Conservation (phyloP, 2,113 vertebrate species). For the Porphyrio hochstetteri region DNA sequence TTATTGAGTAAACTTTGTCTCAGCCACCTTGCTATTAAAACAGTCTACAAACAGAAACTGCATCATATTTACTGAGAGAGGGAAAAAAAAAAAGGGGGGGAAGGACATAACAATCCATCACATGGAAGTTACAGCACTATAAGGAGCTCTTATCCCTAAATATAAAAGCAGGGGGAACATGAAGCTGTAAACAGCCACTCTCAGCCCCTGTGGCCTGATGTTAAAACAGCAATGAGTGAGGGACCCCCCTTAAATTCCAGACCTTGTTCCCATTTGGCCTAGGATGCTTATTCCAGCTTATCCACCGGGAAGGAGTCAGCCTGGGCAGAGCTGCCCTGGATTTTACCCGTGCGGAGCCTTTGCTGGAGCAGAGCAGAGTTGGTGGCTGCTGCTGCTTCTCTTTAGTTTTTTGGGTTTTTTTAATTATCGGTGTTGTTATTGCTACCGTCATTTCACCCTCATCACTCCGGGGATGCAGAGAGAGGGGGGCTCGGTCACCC, state of each 20-base stretch:
- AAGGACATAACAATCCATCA: not conserved
- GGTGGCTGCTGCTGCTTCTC: not conserved
- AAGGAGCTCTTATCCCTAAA: not conserved
- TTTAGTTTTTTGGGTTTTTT: too few relatives aligned
- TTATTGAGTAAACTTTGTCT: constrained; percentile 41
- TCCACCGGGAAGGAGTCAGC: not conserved
- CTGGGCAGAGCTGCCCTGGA: accelerated
- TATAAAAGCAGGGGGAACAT: accelerated
- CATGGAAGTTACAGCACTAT: not conserved
- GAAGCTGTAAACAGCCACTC: not conserved
- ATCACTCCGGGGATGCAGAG: not conserved
- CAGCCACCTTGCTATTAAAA: not conserved
- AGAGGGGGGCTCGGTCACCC: too few relatives aligned
- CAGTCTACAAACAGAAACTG: not conserved
- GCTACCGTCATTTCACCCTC: too few relatives aligned
- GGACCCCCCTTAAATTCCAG: not conserved
- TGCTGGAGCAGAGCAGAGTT: not conserved
- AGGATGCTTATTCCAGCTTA: accelerated
- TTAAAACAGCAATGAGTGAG: not conserved
- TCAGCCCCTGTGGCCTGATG: not conserved
- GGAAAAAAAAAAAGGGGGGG: too few relatives aligned
- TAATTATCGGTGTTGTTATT: too few relatives aligned
- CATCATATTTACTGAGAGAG: not conserved
- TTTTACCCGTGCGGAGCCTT: not conserved
- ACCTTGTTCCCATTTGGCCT: not conserved